phyloP scores from a whole-genome alignment of 2,888 invertebrate genomes.

The Chrysolina oricalcia region DNA sequence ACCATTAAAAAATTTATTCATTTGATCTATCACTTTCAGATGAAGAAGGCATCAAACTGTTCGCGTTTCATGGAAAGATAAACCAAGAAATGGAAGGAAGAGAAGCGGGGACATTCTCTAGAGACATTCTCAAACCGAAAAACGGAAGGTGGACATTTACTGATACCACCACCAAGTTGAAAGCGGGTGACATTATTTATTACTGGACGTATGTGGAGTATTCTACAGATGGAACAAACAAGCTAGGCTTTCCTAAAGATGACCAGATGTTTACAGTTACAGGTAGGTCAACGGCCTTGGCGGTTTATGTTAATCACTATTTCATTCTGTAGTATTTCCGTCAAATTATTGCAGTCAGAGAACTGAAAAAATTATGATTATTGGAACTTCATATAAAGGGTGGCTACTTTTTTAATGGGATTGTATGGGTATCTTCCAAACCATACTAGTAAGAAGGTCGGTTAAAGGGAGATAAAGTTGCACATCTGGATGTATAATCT shows the following conservation, averaged over 20 bases:
- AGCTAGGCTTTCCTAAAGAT: slow-evolving; percentile 79
- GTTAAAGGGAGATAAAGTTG: too few species aligned
- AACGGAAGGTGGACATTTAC: slow-evolving; percentile 81
- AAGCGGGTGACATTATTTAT: slow-evolving; percentile 80
- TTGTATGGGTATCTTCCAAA: too few species aligned
- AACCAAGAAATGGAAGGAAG: slow-evolving; percentile 82
- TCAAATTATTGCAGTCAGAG: too few species aligned
- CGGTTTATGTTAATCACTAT: neutral
- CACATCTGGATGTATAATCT: too few species aligned
- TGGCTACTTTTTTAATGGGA: too few species aligned
- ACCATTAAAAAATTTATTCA: neutral
- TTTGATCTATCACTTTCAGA: slow-evolving; percentile 39
- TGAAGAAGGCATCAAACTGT: slow-evolving; percentile 78
- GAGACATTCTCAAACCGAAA: slow-evolving; percentile 77
- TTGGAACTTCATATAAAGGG: too few species aligned
- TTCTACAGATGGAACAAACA: slow-evolving; percentile 72
- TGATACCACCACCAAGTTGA: slow-evolving; percentile 73
- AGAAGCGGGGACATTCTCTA: slow-evolving; percentile 79
- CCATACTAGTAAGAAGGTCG: too few species aligned
- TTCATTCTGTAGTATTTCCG: too few species aligned
- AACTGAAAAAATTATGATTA: too few species aligned
- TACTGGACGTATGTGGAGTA: slow-evolving; percentile 86
- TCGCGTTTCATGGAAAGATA: slow-evolving; percentile 85
- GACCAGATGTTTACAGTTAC: slow-evolving; percentile 73
- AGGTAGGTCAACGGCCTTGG: slow-evolving; percentile 32